Conservation (phyloP, 92 coral and sea anemone genomes). For the Micromussa lordhowensis region DNA sequence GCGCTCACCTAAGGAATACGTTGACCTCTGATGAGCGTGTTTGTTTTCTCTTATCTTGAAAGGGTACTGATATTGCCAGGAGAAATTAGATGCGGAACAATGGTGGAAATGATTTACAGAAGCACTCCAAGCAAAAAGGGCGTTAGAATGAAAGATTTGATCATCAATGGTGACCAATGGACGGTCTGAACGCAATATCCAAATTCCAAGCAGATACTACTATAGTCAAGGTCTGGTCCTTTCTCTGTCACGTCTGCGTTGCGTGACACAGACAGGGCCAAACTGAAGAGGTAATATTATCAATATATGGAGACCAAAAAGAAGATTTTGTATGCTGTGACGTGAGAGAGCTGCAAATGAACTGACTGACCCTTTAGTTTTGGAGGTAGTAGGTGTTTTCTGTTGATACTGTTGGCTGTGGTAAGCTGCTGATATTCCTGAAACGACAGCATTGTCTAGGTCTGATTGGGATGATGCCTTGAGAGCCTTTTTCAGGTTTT, state of each 20-base stretch:
- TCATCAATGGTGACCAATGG: too few species aligned
- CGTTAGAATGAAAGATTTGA: neutral
- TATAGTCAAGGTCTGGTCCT: too few species aligned
- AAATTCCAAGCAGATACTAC: neutral
- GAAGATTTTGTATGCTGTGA: neutral
- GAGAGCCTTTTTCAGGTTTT: constrained; percentile 90
- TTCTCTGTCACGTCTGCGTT: too few species aligned
- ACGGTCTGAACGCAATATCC: too few species aligned
- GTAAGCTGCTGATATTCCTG: constrained; percentile 71
- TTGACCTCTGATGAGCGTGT: too few species aligned
- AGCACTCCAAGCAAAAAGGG: neutral
- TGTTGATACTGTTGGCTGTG: constrained; percentile 95
- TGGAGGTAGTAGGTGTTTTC: constrained; percentile 77
- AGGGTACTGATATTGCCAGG: too few species aligned
- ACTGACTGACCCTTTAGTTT: constrained; percentile 84
- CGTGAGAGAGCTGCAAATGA: neutral
- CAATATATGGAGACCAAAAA: neutral
- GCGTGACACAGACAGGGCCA: too few species aligned
- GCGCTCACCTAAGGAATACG: too few species aligned
- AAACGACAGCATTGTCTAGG: constrained; percentile 78
- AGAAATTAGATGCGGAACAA: too few species aligned
- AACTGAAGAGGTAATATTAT: too few species aligned
- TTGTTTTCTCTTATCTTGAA: too few species aligned
- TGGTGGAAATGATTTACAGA: too few species aligned
- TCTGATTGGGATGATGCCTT: constrained; percentile 97